Conservation (phyloP, 2,797 vertebrate species). For the Urosaurus nigricauda region DNA sequence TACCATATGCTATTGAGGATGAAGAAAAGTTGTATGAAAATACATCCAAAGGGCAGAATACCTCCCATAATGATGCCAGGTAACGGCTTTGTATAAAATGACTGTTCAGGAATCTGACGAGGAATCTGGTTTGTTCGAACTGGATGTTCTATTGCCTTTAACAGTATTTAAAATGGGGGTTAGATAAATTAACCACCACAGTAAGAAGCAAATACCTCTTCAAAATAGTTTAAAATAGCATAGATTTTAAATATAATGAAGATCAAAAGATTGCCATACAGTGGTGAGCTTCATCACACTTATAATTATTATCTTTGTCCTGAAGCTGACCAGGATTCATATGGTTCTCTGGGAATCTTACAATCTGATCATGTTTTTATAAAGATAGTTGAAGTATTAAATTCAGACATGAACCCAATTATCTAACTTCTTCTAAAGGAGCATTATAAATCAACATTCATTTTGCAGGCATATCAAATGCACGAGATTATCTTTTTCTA, state of each 20-base stretch:
- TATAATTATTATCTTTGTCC: not conserved
- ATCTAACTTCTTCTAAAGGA: not conserved
- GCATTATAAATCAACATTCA: not conserved
- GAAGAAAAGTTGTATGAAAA: constrained; percentile 97
- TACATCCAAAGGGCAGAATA: constrained; percentile 93
- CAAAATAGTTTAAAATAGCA: constrained; percentile 57
- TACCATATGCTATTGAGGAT: constrained; percentile 97
- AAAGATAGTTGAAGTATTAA: not conserved
- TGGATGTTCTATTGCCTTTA: constrained; percentile 93
- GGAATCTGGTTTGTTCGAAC: constrained; percentile 96
- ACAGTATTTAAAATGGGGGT: constrained; percentile 19
- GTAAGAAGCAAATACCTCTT: constrained; percentile 32
- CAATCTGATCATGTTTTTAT: not conserved
- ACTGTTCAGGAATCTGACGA: constrained; percentile 94
- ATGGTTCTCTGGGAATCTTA: not conserved
- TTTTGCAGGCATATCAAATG: constrained; percentile 18
- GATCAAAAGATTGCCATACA: not conserved
- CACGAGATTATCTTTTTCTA: constrained; percentile 8
- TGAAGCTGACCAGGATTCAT: not conserved
- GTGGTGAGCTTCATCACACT: not conserved
- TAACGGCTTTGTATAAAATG: constrained; percentile 92
- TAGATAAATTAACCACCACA: constrained; percentile 26
- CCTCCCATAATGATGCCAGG: constrained; percentile 96
- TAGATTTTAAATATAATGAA: not conserved
- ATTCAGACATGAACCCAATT: not conserved